phyloP scores from a whole-genome alignment of 2,888 invertebrate species.

The Diarsia mendica region DNA sequence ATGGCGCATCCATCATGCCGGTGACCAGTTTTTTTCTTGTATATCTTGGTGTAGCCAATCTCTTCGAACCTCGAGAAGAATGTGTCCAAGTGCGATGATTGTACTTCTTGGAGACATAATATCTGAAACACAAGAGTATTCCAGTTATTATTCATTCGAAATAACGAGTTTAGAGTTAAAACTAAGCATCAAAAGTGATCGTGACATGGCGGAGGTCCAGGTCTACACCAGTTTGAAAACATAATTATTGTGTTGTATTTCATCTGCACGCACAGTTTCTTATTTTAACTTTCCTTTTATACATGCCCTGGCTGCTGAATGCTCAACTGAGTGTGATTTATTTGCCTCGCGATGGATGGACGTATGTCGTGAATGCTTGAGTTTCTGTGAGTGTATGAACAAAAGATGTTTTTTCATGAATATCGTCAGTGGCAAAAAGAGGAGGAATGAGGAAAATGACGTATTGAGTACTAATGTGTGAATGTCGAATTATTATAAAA shows the following conservation, averaged over 20 bases:
- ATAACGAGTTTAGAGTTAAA: not conserved
- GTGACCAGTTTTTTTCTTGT: slow-evolving; percentile 95
- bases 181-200: slow-evolving; percentile 60
- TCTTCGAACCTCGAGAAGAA: slow-evolving; percentile 90
- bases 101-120: slow-evolving; percentile 97
- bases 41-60: slow-evolving; percentile 93
- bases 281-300: too few species aligned
- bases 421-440: not conserved
- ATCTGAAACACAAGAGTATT: slow-evolving; percentile 89
- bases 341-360: too few species aligned
- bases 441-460: not conserved
- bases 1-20: slow-evolving; percentile 97
- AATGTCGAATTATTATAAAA: not conserved
- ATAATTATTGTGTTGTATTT: too few species aligned
- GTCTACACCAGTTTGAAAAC: not conserved
- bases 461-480: not conserved
- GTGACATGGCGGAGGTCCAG: not conserved
- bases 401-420: not conserved
- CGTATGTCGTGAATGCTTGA: too few species aligned
- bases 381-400: too few species aligned
- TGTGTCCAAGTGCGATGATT: slow-evolving; percentile 92
- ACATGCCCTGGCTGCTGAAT: too few species aligned
- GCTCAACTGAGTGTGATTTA: too few species aligned
- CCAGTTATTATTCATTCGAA: not conserved
- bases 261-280: too few species aligned